Percentiles rank a stretch among this genome's conserved stretches.
Conservation (phyloP, 2,888 invertebrate genomes). For the Cyrtodaria siliqua region DNA sequence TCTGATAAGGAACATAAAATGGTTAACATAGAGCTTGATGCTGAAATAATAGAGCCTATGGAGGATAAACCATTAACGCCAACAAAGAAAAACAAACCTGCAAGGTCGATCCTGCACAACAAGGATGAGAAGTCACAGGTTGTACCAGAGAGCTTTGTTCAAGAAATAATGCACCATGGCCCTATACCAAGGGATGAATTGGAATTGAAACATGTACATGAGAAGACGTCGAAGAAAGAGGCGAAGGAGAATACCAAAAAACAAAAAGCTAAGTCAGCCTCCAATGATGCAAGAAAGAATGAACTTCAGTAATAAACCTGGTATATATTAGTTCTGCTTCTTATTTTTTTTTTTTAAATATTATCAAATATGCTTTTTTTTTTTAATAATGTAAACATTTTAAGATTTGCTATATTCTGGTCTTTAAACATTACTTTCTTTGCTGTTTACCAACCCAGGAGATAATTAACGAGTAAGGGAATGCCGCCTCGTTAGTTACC, state of each 20-base stretch:
- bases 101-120: conserved; percentile 92
- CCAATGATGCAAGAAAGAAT: conserved; percentile 10
- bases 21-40: conserved; percentile 91
- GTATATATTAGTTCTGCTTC: not conserved
- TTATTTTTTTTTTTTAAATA: no score
- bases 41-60: conserved; percentile 88
- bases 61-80: conserved; percentile 80
- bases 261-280: conserved; percentile 49
- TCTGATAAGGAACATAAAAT: conserved; percentile 72
- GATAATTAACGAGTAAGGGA: no score
- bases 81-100: conserved; percentile 89
- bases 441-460: no score
- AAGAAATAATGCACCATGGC: conserved; percentile 67
- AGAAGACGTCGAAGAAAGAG: conserved; percentile 57
- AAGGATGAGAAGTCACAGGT: conserved; percentile 86
- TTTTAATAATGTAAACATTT: no score
- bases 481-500: no score
- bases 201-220: conserved; percentile 86
- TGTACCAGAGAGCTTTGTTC: conserved; percentile 62
- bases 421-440: no score
- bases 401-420: no score
- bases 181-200: conserved; percentile 91
- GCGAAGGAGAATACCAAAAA: conserved; percentile 44
- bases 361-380: no score
- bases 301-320: conserved; percentile 25